A percentile compares a stretch with the other conserved stretches of the same genome.
phyloP scores from a whole-genome alignment of 2,888 invertebrate genomes.

The Amphiduros pacificus region DNA sequence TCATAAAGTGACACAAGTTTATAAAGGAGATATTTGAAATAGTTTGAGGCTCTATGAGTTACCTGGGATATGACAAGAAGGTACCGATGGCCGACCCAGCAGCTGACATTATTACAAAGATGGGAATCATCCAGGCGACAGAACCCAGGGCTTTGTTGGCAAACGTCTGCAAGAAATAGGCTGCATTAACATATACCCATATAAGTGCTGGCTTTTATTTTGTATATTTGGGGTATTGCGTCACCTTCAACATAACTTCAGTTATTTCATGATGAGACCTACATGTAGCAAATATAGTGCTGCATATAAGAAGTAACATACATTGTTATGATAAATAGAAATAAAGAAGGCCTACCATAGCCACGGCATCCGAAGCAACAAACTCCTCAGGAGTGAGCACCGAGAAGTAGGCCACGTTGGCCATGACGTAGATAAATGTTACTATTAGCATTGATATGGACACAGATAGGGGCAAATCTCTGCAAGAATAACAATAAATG shows the following conservation, averaged over 20 bases:
- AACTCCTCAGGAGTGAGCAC: constrained; percentile 12
- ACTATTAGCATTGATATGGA: constrained; percentile 15
- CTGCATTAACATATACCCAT: no score
- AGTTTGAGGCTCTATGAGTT: no score
- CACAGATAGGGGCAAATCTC: constrained; percentile 16
- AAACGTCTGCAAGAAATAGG: constrained; percentile 43
- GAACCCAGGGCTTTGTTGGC: constrained; percentile 41
- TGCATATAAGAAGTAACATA: no score
- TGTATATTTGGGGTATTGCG: no score
- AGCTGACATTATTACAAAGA: constrained; percentile 21
- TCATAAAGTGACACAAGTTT: no score
- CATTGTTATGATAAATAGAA: no score
- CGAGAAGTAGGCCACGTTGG: constrained; percentile 15
- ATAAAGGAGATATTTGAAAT: no score
- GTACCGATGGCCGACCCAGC: constrained; percentile 9
- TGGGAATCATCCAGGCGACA: constrained; percentile 43
- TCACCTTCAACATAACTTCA: no score
- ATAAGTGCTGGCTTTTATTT: no score
- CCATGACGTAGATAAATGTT: constrained; percentile 11
- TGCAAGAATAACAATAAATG: no score
- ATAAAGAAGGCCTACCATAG: constrained; percentile 6
- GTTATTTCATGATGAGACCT: no score
- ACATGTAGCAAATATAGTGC: no score
- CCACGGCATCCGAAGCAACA: constrained; percentile 11
- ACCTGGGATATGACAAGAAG: constrained; percentile 13